Evolutionary conservation across 1,140 invertebrate genomes (phyloP).

Genomic region (Dreissena polymorpha): DNA sequence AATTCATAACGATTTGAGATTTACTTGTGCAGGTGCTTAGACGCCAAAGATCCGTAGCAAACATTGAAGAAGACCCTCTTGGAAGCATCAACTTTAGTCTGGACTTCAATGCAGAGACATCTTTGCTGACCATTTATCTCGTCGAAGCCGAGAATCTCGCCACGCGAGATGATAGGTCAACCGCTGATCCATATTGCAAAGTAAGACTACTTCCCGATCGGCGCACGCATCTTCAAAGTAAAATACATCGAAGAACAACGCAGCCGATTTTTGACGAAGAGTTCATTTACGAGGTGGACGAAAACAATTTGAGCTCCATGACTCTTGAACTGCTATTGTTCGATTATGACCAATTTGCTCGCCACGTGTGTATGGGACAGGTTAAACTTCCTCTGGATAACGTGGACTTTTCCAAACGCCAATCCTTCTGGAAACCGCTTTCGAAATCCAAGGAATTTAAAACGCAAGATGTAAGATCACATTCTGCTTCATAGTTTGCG

Average conservation of each 20-base stretch:
- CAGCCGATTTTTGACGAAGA: slow-evolving; percentile 82
- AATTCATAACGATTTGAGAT: too few species aligned
- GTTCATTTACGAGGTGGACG: slow-evolving; percentile 76
- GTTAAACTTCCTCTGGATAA: slow-evolving; percentile 70
- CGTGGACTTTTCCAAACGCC: slow-evolving; percentile 71
- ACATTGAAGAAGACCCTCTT: slow-evolving; percentile 73
- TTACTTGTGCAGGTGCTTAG: slow-evolving; percentile 56
- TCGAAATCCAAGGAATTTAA: slow-evolving; percentile 59
- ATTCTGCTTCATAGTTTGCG: too few species aligned
- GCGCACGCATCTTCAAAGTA: slow-evolving; percentile 69
- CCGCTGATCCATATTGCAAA: slow-evolving; percentile 76
- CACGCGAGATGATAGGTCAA: slow-evolving; percentile 71
- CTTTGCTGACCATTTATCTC: slow-evolving; percentile 73
- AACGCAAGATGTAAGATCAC: slow-evolving; percentile 44
- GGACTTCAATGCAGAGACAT: slow-evolving; percentile 72
- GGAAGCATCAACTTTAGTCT: slow-evolving; percentile 75
- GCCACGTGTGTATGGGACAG: slow-evolving; percentile 77
- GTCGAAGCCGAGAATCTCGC: slow-evolving; percentile 76
- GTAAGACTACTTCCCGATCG: slow-evolving; percentile 72
- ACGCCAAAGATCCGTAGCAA: slow-evolving; percentile 69
- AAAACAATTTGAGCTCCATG: slow-evolving; percentile 60
- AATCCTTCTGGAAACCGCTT: slow-evolving; percentile 75
- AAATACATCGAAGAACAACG: slow-evolving; percentile 84
- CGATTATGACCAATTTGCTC: slow-evolving; percentile 77
- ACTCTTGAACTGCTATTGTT: slow-evolving; percentile 76